A percentile compares a stretch with the other conserved stretches of the same genome.
These are phyloP conservation scores for Cephalopterus ornatus DNA, from an alignment of 2,113 vertebrate genomes.

Conservation along the genomic window DNA sequence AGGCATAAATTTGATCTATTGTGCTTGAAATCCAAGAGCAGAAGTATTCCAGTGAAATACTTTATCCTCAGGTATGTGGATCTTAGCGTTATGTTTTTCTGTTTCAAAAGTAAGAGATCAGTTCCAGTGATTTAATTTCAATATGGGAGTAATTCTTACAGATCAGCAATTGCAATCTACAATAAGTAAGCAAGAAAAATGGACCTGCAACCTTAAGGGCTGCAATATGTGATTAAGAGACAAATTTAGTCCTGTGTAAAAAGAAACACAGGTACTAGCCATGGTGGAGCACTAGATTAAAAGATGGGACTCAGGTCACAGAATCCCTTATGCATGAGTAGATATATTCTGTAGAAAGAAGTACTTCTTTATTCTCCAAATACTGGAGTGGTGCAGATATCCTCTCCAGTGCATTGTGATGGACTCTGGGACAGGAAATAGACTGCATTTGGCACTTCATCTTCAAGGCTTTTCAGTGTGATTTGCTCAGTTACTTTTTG, in stretches of 20 bases:
- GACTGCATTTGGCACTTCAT: not conserved
- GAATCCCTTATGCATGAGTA: not conserved
- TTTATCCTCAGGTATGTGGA: not conserved
- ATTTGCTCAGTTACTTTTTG: not conserved
- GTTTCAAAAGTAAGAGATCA: slow-evolving; percentile 24
- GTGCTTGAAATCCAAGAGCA: not conserved
- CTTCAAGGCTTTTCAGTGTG: not conserved
- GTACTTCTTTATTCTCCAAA: not conserved
- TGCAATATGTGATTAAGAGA: not conserved
- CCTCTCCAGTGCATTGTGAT: not conserved
- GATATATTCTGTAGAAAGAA: not conserved
- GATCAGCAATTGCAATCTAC: slow-evolving; percentile 4
- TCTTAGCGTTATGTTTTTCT: not conserved
- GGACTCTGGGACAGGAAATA: not conserved
- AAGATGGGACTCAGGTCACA: not conserved
- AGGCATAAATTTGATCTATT: not conserved
- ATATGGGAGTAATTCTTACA: slow-evolving; percentile 24
- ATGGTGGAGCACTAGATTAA: not conserved
- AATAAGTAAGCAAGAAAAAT: slow-evolving; percentile 34
- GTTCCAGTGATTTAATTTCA: slow-evolving; percentile 52
- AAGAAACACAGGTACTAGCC: not conserved
- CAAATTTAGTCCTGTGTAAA: not conserved
- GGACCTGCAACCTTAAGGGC: not conserved
- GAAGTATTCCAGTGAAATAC: not conserved
- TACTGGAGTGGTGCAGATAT: not conserved